Percentiles rank a stretch among this genome's conserved stretches.
Conservation (phyloP, 2,797 vertebrate genomes). For the Neostethus bicornis region DNA sequence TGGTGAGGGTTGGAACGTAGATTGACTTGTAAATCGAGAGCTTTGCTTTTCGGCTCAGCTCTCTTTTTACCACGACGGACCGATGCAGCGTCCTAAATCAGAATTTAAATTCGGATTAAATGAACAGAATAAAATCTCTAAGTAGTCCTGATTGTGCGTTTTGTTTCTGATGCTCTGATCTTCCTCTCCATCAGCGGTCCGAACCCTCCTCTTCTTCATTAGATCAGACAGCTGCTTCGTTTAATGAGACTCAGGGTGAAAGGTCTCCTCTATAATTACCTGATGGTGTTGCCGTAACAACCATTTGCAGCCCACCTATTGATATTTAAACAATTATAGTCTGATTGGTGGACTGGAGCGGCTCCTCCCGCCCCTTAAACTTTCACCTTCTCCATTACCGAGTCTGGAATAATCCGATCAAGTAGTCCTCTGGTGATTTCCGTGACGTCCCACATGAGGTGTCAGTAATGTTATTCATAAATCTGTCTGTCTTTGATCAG, state of each 20-base stretch:
- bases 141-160: conserved; percentile 51
- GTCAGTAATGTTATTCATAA: conserved; percentile 29
- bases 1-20: too few relatives aligned
- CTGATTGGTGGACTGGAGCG: conserved; percentile 9
- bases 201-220: conserved; percentile 58
- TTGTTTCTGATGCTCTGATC: conserved; percentile 46
- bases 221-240: conserved; percentile 51
- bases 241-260: conserved; percentile 60
- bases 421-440: conserved; percentile 7
- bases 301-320: conserved; percentile 50
- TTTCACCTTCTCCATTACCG: conserved; percentile 16
- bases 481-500: conserved; percentile 37
- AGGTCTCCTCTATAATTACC: conserved; percentile 44
- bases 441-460: conserved; percentile 5
- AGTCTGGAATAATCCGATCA: conserved; percentile 11
- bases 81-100: too few relatives aligned
- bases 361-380: conserved; percentile 7
- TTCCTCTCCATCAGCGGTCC: conserved; percentile 44
- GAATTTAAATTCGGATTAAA: too few relatives aligned
- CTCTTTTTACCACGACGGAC: too few relatives aligned
- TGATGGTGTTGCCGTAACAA: conserved; percentile 56
- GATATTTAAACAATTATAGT: conserved; percentile 46
- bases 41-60: too few relatives aligned
- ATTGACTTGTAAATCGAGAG: too few relatives aligned
- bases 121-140: conserved; percentile 31